Percentiles rank a stretch among this genome's conserved stretches.
These are phyloP conservation scores for Physella acuta DNA, from an alignment of 1,140 invertebrate species.

Conservation along the genomic window DNA sequence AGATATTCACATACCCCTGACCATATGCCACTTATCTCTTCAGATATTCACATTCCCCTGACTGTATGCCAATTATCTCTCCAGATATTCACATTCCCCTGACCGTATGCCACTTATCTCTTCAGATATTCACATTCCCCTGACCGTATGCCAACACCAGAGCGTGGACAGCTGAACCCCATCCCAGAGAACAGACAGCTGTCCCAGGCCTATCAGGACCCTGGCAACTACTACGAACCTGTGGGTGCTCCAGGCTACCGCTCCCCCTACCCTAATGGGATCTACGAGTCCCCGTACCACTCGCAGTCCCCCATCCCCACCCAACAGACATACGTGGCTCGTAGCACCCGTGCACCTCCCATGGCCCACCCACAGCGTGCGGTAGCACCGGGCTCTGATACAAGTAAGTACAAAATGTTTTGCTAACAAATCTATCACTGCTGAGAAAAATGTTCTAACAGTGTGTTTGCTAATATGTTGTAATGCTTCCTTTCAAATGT, in stretches of 20 bases:
- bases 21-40: no score
- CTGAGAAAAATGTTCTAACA: no score
- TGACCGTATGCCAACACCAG: constrained; percentile 39
- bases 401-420: constrained; percentile 30
- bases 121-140: constrained; percentile 35
- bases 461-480: no score
- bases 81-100: background rate
- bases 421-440: no score
- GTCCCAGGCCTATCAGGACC: constrained; percentile 36
- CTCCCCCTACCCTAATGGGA: constrained; percentile 25
- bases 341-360: constrained; percentile 38
- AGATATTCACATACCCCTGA: no score
- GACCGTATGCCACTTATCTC: no score
- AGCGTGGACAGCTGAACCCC: constrained; percentile 35
- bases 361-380: constrained; percentile 41
- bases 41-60: no score
- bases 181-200: constrained; percentile 52
- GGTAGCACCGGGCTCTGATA: constrained; percentile 32
- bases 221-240: constrained; percentile 30
- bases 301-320: constrained; percentile 33
- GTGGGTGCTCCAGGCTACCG: constrained; percentile 18
- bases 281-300: constrained; percentile 25
- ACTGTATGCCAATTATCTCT: no score
- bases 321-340: constrained; percentile 40
- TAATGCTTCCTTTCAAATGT: no score